These are phyloP conservation scores for Philaenus spumarius DNA, from an alignment of 1,140 invertebrate species.

Conservation along the genomic window DNA sequence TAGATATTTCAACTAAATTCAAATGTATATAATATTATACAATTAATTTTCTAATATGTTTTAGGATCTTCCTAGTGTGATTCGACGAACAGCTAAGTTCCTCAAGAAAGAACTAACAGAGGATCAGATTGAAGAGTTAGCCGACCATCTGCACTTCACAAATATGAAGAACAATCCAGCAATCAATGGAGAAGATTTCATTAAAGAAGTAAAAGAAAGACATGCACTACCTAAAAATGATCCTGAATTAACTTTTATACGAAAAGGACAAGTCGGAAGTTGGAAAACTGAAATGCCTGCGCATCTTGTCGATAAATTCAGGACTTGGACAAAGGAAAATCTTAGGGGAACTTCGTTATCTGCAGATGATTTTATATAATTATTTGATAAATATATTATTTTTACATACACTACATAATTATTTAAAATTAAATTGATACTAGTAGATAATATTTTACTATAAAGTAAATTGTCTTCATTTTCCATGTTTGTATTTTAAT, in stretches of 20 bases:
- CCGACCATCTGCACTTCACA: slow-evolving; percentile 56
- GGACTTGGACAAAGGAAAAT: slow-evolving; percentile 49
- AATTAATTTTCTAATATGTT: slow-evolving; percentile 9
- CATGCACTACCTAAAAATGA: slow-evolving; percentile 39
- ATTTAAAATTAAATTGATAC: no score
- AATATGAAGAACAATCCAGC: slow-evolving; percentile 62
- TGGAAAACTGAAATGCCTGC: slow-evolving; percentile 54
- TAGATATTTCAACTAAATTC: no score
- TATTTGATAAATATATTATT: no score
- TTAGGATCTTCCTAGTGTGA: slow-evolving; percentile 50
- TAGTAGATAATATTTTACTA: no score
- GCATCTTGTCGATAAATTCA: slow-evolving; percentile 46
- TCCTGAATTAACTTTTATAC: slow-evolving; percentile 47
- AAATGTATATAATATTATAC: neutral
- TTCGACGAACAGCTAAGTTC: slow-evolving; percentile 50
- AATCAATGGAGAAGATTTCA: slow-evolving; percentile 47
- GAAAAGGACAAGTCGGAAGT: slow-evolving; percentile 55
- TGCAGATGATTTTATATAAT: slow-evolving; percentile 2
- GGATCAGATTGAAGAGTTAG: slow-evolving; percentile 44
- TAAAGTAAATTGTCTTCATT: no score
- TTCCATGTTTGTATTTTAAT: no score
- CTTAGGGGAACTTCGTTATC: slow-evolving; percentile 31
- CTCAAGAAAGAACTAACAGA: slow-evolving; percentile 45
- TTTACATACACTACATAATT: no score
- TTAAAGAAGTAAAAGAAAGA: slow-evolving; percentile 40